Conservation (phyloP, 2,888 invertebrate species). For the Clusia tigrina region DNA sequence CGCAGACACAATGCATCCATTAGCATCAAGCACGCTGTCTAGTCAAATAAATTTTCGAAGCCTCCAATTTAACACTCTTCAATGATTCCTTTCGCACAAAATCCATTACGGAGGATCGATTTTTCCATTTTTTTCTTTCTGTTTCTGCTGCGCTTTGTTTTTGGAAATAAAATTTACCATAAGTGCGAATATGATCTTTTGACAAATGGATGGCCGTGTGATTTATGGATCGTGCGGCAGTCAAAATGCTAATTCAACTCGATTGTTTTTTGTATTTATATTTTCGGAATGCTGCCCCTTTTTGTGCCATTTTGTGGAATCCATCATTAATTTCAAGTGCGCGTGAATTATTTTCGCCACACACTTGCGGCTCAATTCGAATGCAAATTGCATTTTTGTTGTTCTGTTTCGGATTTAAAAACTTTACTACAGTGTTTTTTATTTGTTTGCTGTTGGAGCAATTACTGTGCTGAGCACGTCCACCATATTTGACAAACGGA, state of each 20-base stretch:
- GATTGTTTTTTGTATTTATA: background rate
- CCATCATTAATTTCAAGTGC: background rate
- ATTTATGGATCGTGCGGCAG: constrained; percentile 33
- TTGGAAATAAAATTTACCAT: background rate
- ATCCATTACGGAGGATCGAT: no score
- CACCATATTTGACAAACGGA: constrained; percentile 24
- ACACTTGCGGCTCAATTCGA: background rate
- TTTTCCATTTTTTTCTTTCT: no score
- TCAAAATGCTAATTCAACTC: constrained; percentile 22
- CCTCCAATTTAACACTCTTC: no score
- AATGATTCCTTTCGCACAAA: no score
- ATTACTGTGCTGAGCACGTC: constrained; percentile 26
- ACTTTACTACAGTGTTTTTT: background rate
- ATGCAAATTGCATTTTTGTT: background rate
- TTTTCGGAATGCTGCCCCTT: no score
- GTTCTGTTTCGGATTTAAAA: background rate
- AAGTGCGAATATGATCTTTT: constrained; percentile 21
- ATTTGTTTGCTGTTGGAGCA: background rate
- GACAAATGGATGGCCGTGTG: constrained; percentile 25
- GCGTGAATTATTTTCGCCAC: constrained; percentile 3
- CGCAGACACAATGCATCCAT: background rate
- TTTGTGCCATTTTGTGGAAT: background rate
- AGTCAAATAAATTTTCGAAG: background rate
- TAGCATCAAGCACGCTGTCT: background rate
- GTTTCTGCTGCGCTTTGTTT: no score